Percentiles rank a stretch among this genome's conserved stretches.
phyloP scores from a whole-genome alignment of 2,113 vertebrate genomes.

The Herpetotheres cachinnans region DNA sequence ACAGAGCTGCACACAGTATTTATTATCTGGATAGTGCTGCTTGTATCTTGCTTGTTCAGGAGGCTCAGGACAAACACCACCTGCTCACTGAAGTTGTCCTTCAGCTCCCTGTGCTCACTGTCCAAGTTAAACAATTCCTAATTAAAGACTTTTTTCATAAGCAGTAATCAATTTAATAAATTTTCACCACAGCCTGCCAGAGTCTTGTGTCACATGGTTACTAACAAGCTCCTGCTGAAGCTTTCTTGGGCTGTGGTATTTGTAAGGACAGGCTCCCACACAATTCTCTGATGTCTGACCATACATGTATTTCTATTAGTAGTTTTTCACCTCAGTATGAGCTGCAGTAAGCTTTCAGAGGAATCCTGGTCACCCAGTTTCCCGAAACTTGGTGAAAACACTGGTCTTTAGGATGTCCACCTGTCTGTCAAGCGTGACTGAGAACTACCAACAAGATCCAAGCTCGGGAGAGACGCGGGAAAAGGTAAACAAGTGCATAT shows the following conservation, averaged over 20 bases:
- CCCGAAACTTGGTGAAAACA: neutral
- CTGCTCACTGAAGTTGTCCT: too few relatives aligned
- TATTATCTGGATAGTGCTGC: too few relatives aligned
- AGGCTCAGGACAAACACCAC: too few relatives aligned
- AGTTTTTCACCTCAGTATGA: neutral
- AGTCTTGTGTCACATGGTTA: neutral
- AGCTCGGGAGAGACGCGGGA: neutral
- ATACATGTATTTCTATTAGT: neutral
- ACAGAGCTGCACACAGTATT: too few relatives aligned
- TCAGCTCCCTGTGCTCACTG: too few relatives aligned
- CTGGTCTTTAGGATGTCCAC: neutral
- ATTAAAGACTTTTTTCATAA: too few relatives aligned
- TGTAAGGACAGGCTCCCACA: neutral
- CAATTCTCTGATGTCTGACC: neutral
- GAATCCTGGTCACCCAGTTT: neutral
- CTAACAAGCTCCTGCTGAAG: neutral
- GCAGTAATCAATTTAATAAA: too few relatives aligned
- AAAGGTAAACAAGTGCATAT: neutral
- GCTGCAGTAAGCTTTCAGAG: neutral
- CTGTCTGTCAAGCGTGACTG: neutral
- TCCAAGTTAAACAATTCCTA: too few relatives aligned
- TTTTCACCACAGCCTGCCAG: neutral
- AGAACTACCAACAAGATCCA: neutral
- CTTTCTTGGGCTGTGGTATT: neutral
- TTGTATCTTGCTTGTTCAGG: too few relatives aligned